These are phyloP conservation scores for Chromobotia macracanthus DNA, from an alignment of 2,797 vertebrate species.

Conservation along the genomic window DNA sequence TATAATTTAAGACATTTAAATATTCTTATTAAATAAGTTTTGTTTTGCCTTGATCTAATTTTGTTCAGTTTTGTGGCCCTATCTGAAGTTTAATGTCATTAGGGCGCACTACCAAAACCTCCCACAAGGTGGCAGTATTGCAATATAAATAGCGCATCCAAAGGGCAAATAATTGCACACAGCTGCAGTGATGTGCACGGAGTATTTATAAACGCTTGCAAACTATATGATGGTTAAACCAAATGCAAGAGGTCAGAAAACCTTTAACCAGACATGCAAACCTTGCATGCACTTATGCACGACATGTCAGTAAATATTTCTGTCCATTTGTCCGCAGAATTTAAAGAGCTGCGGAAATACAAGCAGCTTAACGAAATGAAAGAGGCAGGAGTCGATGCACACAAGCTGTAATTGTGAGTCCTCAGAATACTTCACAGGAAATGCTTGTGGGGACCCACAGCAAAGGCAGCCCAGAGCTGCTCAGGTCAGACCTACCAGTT, in stretches of 20 bases:
- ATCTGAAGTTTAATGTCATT: too few relatives aligned
- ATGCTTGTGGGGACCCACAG: slow-evolving; percentile 76
- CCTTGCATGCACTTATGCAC: neutral
- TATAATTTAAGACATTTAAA: too few relatives aligned
- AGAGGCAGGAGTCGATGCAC: slow-evolving; percentile 51
- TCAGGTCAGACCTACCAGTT: slow-evolving; percentile 36
- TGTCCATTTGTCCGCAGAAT: slow-evolving; percentile 7
- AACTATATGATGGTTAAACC: neutral
- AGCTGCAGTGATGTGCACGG: too few relatives aligned
- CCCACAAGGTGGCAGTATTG: neutral
- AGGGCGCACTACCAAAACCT: too few relatives aligned
- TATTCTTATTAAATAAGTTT: too few relatives aligned
- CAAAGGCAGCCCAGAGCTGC: slow-evolving; percentile 67
- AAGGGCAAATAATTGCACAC: neutral
- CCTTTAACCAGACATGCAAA: neutral
- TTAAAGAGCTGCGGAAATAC: slow-evolving; percentile 40
- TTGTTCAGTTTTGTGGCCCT: too few relatives aligned
- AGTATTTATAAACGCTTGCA: too few relatives aligned
- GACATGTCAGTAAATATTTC: slow-evolving; percentile 5
- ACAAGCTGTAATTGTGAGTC: slow-evolving; percentile 72
- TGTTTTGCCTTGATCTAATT: too few relatives aligned
- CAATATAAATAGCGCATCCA: neutral
- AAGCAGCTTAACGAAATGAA: slow-evolving; percentile 61
- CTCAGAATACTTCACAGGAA: slow-evolving; percentile 78
- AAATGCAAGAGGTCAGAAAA: slow-evolving; percentile 8